A percentile compares a stretch with the other conserved stretches of the same genome.
phyloP scores from a whole-genome alignment of 2,888 invertebrate species.

The Pterobdella sp. region DNA sequence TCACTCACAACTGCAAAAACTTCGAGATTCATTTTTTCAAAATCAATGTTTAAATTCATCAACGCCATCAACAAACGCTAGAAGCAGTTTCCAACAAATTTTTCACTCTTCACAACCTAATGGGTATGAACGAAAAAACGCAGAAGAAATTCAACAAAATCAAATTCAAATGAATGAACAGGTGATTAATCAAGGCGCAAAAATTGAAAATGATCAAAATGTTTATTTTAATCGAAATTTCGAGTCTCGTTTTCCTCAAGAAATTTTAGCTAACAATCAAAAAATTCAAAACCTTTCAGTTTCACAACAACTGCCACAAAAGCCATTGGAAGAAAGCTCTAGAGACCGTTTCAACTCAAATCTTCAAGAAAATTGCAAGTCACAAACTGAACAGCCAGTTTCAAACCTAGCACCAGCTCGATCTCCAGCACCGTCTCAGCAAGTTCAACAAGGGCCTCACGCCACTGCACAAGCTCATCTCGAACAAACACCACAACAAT shows the following conservation, averaged over 20 bases:
- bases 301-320: neutral
- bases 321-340: neutral
- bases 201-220: neutral
- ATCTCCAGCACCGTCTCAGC: neutral
- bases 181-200: neutral
- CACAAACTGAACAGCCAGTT: neutral
- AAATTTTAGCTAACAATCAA: neutral
- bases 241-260: no score
- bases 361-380: neutral
- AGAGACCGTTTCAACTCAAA: no score
- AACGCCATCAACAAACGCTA: neutral
- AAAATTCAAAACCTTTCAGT: neutral
- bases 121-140: neutral
- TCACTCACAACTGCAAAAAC: neutral
- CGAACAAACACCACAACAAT: neutral
- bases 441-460: neutral
- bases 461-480: neutral
- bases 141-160: neutral
- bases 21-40: slow-evolving; percentile 3
- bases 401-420: neutral
- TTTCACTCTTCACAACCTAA: neutral
- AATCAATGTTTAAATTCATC: neutral
- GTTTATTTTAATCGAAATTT: neutral
- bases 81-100: neutral
- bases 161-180: neutral